These are phyloP conservation scores for Tryphoninae sp. DNA, from an alignment of 2,888 invertebrate genomes.

Conservation along the genomic window DNA sequence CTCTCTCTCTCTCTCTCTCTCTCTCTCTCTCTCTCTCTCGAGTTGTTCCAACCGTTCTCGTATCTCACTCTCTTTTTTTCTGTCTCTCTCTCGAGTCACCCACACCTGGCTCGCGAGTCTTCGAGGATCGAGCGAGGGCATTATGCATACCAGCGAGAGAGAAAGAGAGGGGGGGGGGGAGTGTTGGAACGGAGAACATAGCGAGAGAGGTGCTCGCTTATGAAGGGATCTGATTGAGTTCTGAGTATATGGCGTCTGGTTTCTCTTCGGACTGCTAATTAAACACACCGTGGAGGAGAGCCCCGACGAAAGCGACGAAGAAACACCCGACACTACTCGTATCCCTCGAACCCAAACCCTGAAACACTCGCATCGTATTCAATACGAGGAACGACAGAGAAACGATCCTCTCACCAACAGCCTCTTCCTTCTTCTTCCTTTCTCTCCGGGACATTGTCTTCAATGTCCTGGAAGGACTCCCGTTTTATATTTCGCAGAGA, in stretches of 20 bases:
- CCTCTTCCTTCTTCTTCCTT: slow-evolving; percentile 46
- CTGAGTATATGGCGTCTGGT: slow-evolving; percentile 80
- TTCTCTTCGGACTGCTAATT: slow-evolving; percentile 79
- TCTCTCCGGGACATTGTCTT: slow-evolving; percentile 5
- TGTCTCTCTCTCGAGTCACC: slow-evolving; percentile 44
- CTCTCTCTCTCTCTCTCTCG: slow-evolving; percentile 7
- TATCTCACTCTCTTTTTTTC: slow-evolving; percentile 34
- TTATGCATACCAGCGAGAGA: slow-evolving; percentile 77
- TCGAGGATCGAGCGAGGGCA: slow-evolving; percentile 63
- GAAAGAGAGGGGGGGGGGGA: slow-evolving; percentile 44
- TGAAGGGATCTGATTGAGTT: slow-evolving; percentile 81
- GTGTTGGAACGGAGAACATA: slow-evolving; percentile 39
- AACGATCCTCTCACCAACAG: slow-evolving; percentile 47
- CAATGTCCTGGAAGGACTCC: not conserved
- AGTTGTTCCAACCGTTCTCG: slow-evolving; percentile 41
- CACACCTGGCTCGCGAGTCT: slow-evolving; percentile 59
- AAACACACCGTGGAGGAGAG: slow-evolving; percentile 77
- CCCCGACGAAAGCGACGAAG: slow-evolving; percentile 49
- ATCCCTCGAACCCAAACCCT: slow-evolving; percentile 41
- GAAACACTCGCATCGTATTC: slow-evolving; percentile 35
- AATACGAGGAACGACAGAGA: slow-evolving; percentile 57
- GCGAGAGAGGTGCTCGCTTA: slow-evolving; percentile 71
- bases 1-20: slow-evolving; percentile 8
- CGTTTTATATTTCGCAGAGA: not conserved
- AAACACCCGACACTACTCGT: slow-evolving; percentile 60